Percentiles rank a stretch among this genome's conserved stretches.
phyloP scores from a whole-genome alignment of 2,113 vertebrate genomes.

The Lonchura striata region DNA sequence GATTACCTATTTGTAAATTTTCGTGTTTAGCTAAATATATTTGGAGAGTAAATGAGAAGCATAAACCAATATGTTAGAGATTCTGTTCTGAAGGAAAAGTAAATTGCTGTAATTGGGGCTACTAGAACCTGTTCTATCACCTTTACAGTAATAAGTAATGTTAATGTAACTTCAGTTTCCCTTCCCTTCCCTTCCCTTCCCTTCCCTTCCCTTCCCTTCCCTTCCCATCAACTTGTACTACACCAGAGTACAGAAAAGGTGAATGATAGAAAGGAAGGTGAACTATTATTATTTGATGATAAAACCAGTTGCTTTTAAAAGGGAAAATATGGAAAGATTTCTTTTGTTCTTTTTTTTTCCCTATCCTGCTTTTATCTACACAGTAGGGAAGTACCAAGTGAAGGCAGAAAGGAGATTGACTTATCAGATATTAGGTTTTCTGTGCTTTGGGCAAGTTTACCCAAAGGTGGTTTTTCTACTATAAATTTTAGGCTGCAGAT shows the following conservation, averaged over 20 bases:
- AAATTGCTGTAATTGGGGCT: neutral
- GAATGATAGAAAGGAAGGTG: neutral
- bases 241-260: too few species aligned
- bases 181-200: too few species aligned
- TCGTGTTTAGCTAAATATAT: neutral
- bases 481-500: neutral
- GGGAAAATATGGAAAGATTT: neutral
- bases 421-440: neutral
- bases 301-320: neutral
- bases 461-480: neutral
- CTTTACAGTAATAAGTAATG: neutral
- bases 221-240: too few species aligned
- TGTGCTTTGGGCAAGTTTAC: neutral
- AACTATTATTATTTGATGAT: neutral
- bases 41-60: neutral
- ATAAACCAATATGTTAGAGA: neutral
- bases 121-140: neutral
- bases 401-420: neutral
- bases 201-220: too few species aligned
- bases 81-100: neutral
- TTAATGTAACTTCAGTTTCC: neutral
- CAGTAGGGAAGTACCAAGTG: neutral
- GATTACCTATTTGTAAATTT: neutral
- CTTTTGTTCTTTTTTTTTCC: neutral
- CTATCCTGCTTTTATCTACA: neutral